Base-by-base conservation (phyloP, 2,797 vertebrate genomes). In the Adrianichthys oophorus region DNA sequence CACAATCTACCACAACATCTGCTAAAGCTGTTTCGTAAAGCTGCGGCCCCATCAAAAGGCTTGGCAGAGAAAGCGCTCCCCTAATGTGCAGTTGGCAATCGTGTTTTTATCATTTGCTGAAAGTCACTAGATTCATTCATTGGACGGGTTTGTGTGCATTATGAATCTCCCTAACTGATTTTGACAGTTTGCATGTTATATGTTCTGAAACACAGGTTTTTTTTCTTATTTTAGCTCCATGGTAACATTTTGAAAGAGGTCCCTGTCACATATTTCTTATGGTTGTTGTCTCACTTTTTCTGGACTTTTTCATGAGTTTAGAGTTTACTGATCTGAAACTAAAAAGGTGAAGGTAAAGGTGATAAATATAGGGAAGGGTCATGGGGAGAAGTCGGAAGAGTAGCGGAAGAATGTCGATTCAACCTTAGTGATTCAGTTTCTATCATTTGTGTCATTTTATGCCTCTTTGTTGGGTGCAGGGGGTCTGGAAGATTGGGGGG, bases 61-160 rank as follows among this genome's bases (percentile, higher is more conserved):
- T 83, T 75, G 73, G 76, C 78, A 82, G 70, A 70, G 72, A 76
- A 61, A 55, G 56, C 70, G 55, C 60, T 82, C 76, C 56, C 73
- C 50, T 73, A 77, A 84, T 42, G 58, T 17, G 37, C 76, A 82
- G 70, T 83, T 82, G 79, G 83, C 75, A 75, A 82, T 87, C 76
- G 69, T 72, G 67, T 78, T 90, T 89, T 86, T 84, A 80, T 75
- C 59, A 74, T 83, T 84, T 81, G 63, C 62, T 68, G 66, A 81
- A 83, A 80, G 82, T 83, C 68, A 60, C 50, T 79, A 74, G 79
- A 87, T 74, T 74, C 40, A 65, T 87, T 87, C 75, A 79, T 79
- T 51, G 63, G 15, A 12, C 29, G 51, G 24, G 44, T 19, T 55
- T 65, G 62, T 19, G 13, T 15, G 17, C n/a, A 15, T 74, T 79